These are phyloP conservation scores for Lepidochitona cinerea DNA, from an alignment of 2,888 invertebrate genomes.

Conservation along the genomic window DNA sequence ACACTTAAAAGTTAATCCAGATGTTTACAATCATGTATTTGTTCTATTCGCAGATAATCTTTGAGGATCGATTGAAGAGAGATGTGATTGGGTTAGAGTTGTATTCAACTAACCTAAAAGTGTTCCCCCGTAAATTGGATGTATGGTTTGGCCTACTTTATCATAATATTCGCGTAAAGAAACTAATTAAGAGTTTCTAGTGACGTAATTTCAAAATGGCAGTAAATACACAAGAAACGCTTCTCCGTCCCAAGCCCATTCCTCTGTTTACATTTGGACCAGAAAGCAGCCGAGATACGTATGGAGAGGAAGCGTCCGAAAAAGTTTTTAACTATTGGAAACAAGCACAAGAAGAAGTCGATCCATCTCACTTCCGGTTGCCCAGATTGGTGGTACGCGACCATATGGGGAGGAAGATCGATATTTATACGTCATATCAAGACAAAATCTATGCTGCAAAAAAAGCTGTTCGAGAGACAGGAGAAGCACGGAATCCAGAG, in stretches of 20 bases:
- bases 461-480: constrained; percentile 26
- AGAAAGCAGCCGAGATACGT: not conserved
- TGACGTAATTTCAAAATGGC: too few relatives aligned
- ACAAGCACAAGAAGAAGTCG: not conserved
- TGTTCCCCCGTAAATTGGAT: too few relatives aligned
- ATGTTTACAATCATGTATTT: too few relatives aligned
- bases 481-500: constrained; percentile 34
- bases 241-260: not conserved
- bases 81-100: too few relatives aligned
- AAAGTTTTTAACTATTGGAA: not conserved
- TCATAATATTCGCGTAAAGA: too few relatives aligned
- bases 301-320: not conserved
- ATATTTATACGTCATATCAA: not conserved
- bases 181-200: too few relatives aligned
- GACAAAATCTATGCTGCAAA: constrained; percentile 19
- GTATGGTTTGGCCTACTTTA: too few relatives aligned
- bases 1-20: too few relatives aligned
- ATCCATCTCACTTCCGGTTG: not conserved
- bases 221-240: not conserved
- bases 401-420: not conserved
- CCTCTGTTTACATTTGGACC: not conserved
- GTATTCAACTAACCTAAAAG: too few relatives aligned
- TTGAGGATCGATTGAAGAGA: too few relatives aligned
- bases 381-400: not conserved
- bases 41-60: too few relatives aligned